Base-by-base conservation (phyloP, 2,797 vertebrate species). In the Hylomyscus alleni region DNA sequence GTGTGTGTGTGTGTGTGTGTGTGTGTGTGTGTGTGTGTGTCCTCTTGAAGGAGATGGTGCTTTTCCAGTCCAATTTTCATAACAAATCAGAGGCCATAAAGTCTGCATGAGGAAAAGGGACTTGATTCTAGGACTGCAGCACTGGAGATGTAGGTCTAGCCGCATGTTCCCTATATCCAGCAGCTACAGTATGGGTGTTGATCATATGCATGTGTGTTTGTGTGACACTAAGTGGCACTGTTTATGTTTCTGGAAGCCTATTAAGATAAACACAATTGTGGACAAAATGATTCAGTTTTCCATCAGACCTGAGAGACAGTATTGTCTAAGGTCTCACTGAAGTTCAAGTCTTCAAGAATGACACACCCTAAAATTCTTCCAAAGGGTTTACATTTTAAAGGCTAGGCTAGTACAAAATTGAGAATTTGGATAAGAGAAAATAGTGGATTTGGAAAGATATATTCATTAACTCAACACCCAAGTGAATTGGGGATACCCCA, bases 401-500 rank as follows among this genome's bases (percentile, higher is more conserved):
- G 5, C 0, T 6, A 65, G 1, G 2, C 14, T 76, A 82, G 20
- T 69, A 19, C 62, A 84, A 95, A 94, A 60, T 65, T 29, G 14
- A 47, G 65, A 94, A 92, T 50, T 50, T 50, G 6, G 29, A 69
- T 88, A 62, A 31, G 17, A 4, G 0, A 37, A 93, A 95, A 84
- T 5, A 92, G 22, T 69, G 88, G 50, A 60, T 87, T 92, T 96
- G 54, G 24, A 56, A 24, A 93, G 37, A 31, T 58, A 89, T 80
- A 80, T 83, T 90, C 76, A 93, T 94, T 19, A 93, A 19, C 52
- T 94, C 72, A 76, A 90, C 58, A 96, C 20, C 52, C 37, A 90
- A 96, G 58, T 50, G 88, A 93, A 92, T 81, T 94, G 40, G 87
- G 87, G 69, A 11, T 44, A 92, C 6, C 37, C 31, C 58, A 83